Evolutionary conservation across 2,113 vertebrate genomes (phyloP), one percentile per base, ranked within the genome.

Genomic region (Trichomycterus rosablanca): DNA sequence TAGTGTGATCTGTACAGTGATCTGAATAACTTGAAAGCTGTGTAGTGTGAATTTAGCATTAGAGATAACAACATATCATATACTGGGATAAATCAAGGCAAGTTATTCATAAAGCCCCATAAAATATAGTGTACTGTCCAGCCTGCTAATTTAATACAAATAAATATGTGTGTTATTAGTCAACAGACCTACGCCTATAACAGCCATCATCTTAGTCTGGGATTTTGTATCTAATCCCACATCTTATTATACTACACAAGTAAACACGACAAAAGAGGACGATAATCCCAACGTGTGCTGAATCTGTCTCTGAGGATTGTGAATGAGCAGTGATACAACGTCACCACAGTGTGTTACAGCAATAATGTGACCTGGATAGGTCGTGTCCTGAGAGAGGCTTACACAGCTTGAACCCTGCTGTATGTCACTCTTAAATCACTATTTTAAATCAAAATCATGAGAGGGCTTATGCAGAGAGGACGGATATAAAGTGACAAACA

Each of bases 221-320:
- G 66, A 76, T 68, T 61, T 66, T 24, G 34, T 26, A 12, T 52
- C 4, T 83, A 82, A 86, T 82, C 78, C 68, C 54, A 67, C 52
- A 46, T 72, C 75, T 70, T 74, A 76, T 80, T 51, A 65, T 59
- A 58, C 67, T 60, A 65, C 75, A 74, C 61, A 72, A 73, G 63
- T 75, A 76, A 49, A 81, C 63, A 68, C 66, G 71, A 73, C 71
- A 63, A 75, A 62, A 71, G 68, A 63, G 51, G 58, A 74, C 67
- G 43, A 75, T 80, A 73, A 84, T 84, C 70, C 70, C 66, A 68
- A 64, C 37, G 24, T 10, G 55, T 59, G 53, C 72, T 77, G 75
- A 28, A 22, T 7, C 15, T 67, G 39, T 18, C 57, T 71, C 63
- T 53, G 7, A 56, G 24, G 32, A 69, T 24, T 22, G 55, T 52